phyloP scores from a whole-genome alignment of 2,113 vertebrate genomes.

The Lampris incognitus region DNA sequence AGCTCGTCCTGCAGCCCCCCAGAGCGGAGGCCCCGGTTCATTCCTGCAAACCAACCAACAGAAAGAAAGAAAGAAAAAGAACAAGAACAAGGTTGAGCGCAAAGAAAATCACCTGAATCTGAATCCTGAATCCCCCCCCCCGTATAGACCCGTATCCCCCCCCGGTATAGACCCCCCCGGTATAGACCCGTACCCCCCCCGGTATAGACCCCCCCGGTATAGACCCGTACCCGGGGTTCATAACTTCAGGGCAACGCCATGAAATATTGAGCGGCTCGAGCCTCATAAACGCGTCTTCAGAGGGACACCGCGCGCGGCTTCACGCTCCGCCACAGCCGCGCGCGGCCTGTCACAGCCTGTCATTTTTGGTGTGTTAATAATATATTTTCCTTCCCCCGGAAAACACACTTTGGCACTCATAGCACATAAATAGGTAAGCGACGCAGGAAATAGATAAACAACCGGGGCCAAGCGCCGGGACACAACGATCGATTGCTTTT shows the following conservation, averaged over 20 bases:
- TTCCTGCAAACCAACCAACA: no score
- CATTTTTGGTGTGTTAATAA: constrained; percentile 82
- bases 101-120: no score
- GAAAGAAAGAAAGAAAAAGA: no score
- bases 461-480: neutral
- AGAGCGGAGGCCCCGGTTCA: no score
- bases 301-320: constrained; percentile 80
- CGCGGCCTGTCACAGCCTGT: constrained; percentile 77
- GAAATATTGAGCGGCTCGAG: constrained; percentile 90
- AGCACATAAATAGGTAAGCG: constrained; percentile 80
- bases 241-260: constrained; percentile 79
- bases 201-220: neutral
- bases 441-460: constrained; percentile 50
- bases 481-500: neutral
- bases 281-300: constrained; percentile 88
- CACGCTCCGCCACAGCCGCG: constrained; percentile 83
- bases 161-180: no score
- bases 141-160: no score
- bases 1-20: no score
- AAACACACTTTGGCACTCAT: constrained; percentile 81
- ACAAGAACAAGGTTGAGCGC: no score
- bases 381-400: constrained; percentile 71
- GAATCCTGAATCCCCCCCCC: no score
- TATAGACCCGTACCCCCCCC: neutral
- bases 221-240: constrained; percentile 26